These are phyloP conservation scores for Chrysopilus asiliformis DNA, from an alignment of 2,888 invertebrate genomes.

Conservation along the genomic window DNA sequence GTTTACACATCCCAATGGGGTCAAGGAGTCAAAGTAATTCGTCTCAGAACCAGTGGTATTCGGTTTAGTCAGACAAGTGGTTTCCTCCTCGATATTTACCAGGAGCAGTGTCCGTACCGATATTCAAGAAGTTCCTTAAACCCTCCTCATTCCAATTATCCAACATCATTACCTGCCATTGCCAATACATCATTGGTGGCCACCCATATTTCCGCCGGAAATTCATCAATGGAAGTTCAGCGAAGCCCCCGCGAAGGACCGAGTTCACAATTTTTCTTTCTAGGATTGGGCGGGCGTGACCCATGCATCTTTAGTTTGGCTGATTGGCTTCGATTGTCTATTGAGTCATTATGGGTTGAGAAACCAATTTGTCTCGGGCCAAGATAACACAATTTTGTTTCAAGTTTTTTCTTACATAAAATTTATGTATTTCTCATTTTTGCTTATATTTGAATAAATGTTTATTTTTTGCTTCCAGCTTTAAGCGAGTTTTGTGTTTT, in stretches of 20 bases:
- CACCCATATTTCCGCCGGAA: not conserved
- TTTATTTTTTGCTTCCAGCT: too few species aligned
- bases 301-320: slow-evolving; percentile 11
- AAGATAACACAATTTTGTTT: too few species aligned
- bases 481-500: too few species aligned
- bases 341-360: slow-evolving; percentile 12
- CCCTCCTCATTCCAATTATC: slow-evolving; percentile 3
- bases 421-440: too few species aligned
- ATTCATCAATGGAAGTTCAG: slow-evolving; percentile 1
- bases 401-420: too few species aligned
- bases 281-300: slow-evolving; percentile 2
- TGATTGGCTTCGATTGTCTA: slow-evolving; percentile 10
- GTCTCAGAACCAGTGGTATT: slow-evolving; percentile 36
- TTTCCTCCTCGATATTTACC: slow-evolving; percentile 42
- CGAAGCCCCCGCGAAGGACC: slow-evolving; percentile 8
- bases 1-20: slow-evolving; percentile 25
- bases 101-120: slow-evolving; percentile 40
- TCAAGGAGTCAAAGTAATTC: slow-evolving; percentile 34
- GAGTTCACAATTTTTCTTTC: slow-evolving; percentile 12
- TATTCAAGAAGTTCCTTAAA: slow-evolving; percentile 17
- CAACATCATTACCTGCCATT: slow-evolving; percentile 6
- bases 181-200: too few species aligned
- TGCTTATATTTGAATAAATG: too few species aligned
- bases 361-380: slow-evolving; percentile 14
- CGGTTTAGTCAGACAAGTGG: slow-evolving; percentile 29